Percentiles rank a stretch among this genome's conserved stretches.
These are phyloP conservation scores for Collichthys lucidus DNA, from an alignment of 2,113 vertebrate genomes.

Conservation along the genomic window DNA sequence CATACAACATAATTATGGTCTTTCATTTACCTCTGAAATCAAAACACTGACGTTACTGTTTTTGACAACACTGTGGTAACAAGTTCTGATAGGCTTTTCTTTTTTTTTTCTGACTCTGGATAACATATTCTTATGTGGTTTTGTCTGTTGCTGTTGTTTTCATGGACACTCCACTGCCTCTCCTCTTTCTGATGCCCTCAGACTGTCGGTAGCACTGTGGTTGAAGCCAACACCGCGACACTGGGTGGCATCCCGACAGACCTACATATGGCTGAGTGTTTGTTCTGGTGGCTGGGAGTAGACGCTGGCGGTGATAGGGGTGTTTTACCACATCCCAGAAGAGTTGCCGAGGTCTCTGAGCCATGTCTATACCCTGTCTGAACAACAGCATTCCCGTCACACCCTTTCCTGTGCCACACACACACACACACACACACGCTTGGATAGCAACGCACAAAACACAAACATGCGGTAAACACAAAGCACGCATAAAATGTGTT, in stretches of 20 bases:
- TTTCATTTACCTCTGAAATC: conserved; percentile 44
- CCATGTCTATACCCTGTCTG: conserved; percentile 62
- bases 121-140: conserved; percentile 46
- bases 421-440: conserved; percentile 57
- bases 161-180: conserved; percentile 11
- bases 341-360: conserved; percentile 59
- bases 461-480: conserved; percentile 48
- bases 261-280: conserved; percentile 73
- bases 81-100: background rate
- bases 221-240: conserved; percentile 61
- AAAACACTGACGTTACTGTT: conserved; percentile 40
- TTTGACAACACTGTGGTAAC: conserved; percentile 33
- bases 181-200: conserved; percentile 46
- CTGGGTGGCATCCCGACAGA: conserved; percentile 75
- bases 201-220: conserved; percentile 59
- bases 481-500: conserved; percentile 57
- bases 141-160: conserved; percentile 49
- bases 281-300: conserved; percentile 75
- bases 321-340: conserved; percentile 76
- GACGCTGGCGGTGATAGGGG: conserved; percentile 54
- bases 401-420: conserved; percentile 70
- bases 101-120: background rate
- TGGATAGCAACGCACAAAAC: conserved; percentile 57
- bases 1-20: conserved; percentile 50
- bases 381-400: conserved; percentile 66